Base-by-base conservation (phyloP, 2,113 vertebrate genomes). In the Gallinago media region DNA sequence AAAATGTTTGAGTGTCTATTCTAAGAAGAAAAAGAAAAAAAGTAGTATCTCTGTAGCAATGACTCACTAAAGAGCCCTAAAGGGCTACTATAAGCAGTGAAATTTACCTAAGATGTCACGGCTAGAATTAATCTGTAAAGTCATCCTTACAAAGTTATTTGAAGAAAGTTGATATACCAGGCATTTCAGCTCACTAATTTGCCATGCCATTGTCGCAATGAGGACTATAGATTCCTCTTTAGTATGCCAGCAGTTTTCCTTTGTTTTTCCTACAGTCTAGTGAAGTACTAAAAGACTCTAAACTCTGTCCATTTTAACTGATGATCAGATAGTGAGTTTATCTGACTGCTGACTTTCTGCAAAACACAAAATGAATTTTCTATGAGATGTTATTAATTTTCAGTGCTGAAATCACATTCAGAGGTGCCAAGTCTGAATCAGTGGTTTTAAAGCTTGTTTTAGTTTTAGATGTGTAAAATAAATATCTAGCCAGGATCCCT, bases 401-500 rank as follows among this genome's bases (percentile, higher is more conserved):
- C 9, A 44, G 1, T 49, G 17, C 20, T 22, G 40, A 87, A 17
- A n/a, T 66, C n/a, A 49, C 1, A 0, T 44, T 84, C 47, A 84
- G 26, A 62, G 22, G 47, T 42, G 4, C 2, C 19, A 66, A 56
- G 11, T 9, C 22, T 62, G 26, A 89, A 67, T 47, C 11, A 10
- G 2, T 38, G 16, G 19, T 11, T 79, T 71, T 77, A 79, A 71
- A 71, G 5, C 6, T 80, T 50, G 8, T 5, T 58, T 89, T 11
- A 18, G 2, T 49, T 80, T 89, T 29, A 8, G 11, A 67, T 25
- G 15, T 44, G 32, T 6, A 42, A 80, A 89, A 72, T 71, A 76
- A 67, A 75, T 50, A 62, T 18, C 16, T 22, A 56, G 16, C 0
- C 1, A 12, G 6, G 34, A 38, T 56, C 1, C 6, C 5, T 54